phyloP scores from a whole-genome alignment of 2,113 vertebrate species.

The Laticauda laticaudata region DNA sequence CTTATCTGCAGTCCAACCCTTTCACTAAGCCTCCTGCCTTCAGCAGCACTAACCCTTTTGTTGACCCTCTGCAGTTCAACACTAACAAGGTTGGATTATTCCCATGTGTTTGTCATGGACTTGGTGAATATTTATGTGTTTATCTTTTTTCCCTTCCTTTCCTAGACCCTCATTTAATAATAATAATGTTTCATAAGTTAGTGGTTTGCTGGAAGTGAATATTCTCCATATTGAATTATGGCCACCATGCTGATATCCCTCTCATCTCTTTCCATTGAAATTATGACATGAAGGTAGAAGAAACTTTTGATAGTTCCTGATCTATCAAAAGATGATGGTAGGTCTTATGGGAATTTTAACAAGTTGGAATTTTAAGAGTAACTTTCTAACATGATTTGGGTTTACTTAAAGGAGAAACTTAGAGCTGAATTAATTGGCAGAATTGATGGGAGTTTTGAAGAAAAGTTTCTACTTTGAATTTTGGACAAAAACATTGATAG shows the following conservation, averaged over 20 bases:
- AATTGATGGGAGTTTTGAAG: neutral
- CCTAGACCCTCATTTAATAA: conserved; percentile 13
- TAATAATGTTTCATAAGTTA: conserved; percentile 14
- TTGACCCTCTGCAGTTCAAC: conserved; percentile 76
- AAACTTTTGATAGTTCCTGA: conserved; percentile 6
- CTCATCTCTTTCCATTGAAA: conserved; percentile 6
- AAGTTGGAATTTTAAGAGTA: neutral
- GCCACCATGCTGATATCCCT: neutral
- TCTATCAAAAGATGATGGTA: neutral
- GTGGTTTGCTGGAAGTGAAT: conserved; percentile 43
- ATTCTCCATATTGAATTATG: conserved; percentile 6
- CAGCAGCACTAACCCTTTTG: conserved; percentile 83
- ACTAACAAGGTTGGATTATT: conserved; percentile 72
- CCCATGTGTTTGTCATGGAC: conserved; percentile 44
- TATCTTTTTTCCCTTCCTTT: conserved; percentile 25
- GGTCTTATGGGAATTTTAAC: neutral
- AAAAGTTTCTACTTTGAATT: neutral
- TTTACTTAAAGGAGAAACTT: neutral
- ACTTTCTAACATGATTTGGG: neutral
- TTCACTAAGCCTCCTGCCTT: conserved; percentile 72
- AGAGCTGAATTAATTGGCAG: neutral
- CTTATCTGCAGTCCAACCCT: conserved; percentile 77
- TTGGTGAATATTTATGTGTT: conserved; percentile 41
- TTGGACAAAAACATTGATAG: neutral
- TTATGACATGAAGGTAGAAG: neutral